Percentiles rank a stretch among this genome's conserved stretches.
phyloP scores from a whole-genome alignment of 2,888 invertebrate genomes.

The Agonopterix alstromeriana region DNA sequence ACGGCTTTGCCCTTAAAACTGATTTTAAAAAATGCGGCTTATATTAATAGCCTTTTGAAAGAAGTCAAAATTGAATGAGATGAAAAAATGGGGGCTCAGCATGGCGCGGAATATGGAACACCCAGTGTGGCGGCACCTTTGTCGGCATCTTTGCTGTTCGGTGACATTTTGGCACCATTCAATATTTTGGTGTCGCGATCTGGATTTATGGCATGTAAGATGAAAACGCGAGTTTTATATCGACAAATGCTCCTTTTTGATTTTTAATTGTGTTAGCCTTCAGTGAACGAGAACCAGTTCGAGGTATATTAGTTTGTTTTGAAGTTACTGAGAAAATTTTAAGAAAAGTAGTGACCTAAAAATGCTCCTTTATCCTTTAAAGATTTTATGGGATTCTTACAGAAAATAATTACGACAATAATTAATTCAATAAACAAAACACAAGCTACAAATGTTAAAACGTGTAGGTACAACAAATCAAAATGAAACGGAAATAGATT shows the following conservation, averaged over 20 bases:
- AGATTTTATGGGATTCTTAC: too few relatives aligned
- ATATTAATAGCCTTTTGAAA: conserved; percentile 76
- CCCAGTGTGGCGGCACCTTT: conserved; percentile 69
- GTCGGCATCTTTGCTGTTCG: conserved; percentile 67
- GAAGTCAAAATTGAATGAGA: conserved; percentile 77
- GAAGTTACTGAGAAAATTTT: neutral
- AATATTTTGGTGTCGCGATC: conserved; percentile 72
- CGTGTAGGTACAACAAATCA: neutral
- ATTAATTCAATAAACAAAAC: too few relatives aligned
- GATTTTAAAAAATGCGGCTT: conserved; percentile 73
- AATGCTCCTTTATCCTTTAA: too few relatives aligned
- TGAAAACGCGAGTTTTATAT: conserved; percentile 42
- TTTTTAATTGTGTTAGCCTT: conserved; percentile 14
- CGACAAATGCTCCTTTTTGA: conserved; percentile 24
- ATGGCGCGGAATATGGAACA: conserved; percentile 63
- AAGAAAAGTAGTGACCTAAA: too few relatives aligned
- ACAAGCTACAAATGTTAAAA: too few relatives aligned
- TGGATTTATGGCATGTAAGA: conserved; percentile 68
- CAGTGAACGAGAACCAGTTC: too few relatives aligned
- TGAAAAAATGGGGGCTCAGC: conserved; percentile 72
- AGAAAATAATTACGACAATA: too few relatives aligned
- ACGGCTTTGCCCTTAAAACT: conserved; percentile 63
- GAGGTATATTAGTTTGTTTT: too few relatives aligned
- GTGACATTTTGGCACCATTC: conserved; percentile 77
- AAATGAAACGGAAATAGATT: conserved; percentile 24